Evolutionary conservation across 1,140 invertebrate genomes (phyloP).

Genomic region (Bombus ignitus): DNA sequence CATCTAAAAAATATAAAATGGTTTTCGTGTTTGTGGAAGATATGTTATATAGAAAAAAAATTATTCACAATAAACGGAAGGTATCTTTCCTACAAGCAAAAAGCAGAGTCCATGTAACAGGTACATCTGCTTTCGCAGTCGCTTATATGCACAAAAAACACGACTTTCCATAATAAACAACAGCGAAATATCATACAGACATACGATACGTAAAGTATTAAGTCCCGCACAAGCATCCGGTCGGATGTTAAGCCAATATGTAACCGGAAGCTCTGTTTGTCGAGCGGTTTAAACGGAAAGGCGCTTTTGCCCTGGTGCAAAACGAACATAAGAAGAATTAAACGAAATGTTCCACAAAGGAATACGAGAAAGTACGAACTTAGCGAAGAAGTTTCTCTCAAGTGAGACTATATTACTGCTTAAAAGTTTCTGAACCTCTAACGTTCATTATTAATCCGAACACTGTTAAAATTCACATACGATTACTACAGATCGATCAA

Average conservation of each 20-base stretch:
- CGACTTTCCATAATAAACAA: background rate
- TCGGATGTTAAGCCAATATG: conserved; percentile 28
- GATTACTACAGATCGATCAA: too few relatives aligned
- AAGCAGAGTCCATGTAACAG: background rate
- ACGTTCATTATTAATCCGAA: too few relatives aligned
- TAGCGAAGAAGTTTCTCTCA: too few relatives aligned
- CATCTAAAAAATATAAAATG: too few relatives aligned
- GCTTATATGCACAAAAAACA: background rate
- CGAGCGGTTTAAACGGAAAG: background rate
- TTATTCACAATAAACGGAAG: background rate
- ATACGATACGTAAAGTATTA: background rate
- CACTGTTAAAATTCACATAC: too few relatives aligned
- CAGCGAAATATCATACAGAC: background rate
- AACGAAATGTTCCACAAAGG: background rate
- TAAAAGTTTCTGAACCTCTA: too few relatives aligned
- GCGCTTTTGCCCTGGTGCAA: background rate
- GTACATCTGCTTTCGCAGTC: background rate
- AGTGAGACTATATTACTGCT: background rate
- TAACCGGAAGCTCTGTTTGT: background rate
- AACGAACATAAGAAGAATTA: background rate
- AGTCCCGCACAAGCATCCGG: background rate
- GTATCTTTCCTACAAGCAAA: background rate
- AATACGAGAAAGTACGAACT: too few relatives aligned
- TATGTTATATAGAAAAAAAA: background rate
- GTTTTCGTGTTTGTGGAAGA: too few relatives aligned